Conservation (phyloP, 2,888 invertebrate species). For the Volucella bombylans region DNA sequence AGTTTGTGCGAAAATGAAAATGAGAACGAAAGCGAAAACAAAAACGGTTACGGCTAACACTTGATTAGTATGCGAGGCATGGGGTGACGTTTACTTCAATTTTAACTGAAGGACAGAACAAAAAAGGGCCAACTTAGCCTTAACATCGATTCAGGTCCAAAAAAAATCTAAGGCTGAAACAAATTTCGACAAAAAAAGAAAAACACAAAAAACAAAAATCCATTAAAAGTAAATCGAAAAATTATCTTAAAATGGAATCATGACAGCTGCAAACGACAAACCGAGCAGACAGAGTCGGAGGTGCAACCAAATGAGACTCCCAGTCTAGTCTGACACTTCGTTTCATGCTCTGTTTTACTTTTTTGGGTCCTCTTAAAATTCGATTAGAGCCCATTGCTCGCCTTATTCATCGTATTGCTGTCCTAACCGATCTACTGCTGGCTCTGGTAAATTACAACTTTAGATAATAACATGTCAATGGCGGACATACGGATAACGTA, state of each 20-base stretch:
- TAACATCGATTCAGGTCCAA: conserved; percentile 32
- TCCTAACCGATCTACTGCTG: conserved; percentile 23
- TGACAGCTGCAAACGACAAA: conserved; percentile 3
- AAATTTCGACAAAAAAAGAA: conserved; percentile 2
- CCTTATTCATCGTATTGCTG: conserved; percentile 28
- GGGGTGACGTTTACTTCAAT: conserved; percentile 57
- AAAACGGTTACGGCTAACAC: conserved; percentile 37
- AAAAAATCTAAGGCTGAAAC: conserved; percentile 19
- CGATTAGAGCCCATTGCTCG: conserved; percentile 59
- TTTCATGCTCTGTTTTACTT: conserved; percentile 35
- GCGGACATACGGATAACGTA: conserved; percentile 64
- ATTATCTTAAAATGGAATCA: conserved; percentile 68
- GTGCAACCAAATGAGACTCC: conserved; percentile 27
- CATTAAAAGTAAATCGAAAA: conserved; percentile 68
- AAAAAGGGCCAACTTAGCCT: conserved; percentile 9
- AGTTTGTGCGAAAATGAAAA: conserved; percentile 43
- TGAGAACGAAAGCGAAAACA: conserved; percentile 19
- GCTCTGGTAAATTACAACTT: too few species aligned
- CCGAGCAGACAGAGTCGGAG: neutral
- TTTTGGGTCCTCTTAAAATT: conserved; percentile 67
- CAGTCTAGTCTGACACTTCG: conserved; percentile 30
- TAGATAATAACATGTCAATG: conserved; percentile 67
- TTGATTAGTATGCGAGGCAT: conserved; percentile 67
- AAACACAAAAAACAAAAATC: conserved; percentile 13
- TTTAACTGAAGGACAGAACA: conserved; percentile 10